A percentile compares a stretch with the other conserved stretches of the same genome.
Evolutionary conservation across 2,888 invertebrate genomes (phyloP).

Genomic region (Endotricha flammealis): DNA sequence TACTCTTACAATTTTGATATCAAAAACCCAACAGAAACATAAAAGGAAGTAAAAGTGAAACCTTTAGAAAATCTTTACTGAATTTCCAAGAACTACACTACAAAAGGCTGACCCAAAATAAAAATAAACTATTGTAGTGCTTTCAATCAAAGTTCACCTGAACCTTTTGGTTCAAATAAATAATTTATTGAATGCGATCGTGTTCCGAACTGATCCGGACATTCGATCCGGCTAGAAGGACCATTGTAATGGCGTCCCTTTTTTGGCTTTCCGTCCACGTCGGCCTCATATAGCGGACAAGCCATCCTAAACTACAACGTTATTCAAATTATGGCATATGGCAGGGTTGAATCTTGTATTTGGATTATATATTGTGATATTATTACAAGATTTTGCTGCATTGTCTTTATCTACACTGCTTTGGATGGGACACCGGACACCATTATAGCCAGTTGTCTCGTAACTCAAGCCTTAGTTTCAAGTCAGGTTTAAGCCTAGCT

Average conservation of each 20-base stretch:
- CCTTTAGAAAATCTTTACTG: neutral
- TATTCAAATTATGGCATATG: slow-evolving; percentile 51
- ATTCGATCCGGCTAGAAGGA: slow-evolving; percentile 24
- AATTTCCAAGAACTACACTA: neutral
- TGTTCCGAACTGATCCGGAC: neutral
- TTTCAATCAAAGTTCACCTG: slow-evolving; percentile 9
- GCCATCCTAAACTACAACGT: slow-evolving; percentile 42
- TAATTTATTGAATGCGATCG: slow-evolving; percentile 16
- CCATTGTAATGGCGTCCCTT: slow-evolving; percentile 38
- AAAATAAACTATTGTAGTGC: slow-evolving; percentile 5
- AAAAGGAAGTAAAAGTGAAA: too few relatives aligned
- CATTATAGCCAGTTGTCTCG: too few relatives aligned
- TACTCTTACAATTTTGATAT: too few relatives aligned
- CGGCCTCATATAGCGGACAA: slow-evolving; percentile 17
- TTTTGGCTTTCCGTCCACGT: slow-evolving; percentile 33
- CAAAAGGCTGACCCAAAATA: neutral
- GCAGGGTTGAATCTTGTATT: slow-evolving; percentile 21
- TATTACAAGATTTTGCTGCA: neutral
- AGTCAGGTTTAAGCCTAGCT: too few relatives aligned
- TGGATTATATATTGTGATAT: neutral
- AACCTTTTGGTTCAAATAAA: slow-evolving; percentile 11
- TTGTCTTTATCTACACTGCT: neutral
- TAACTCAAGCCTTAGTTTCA: too few relatives aligned
- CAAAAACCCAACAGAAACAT: too few relatives aligned
- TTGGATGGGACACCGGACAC: too few relatives aligned